Evolutionary conservation across 2,797 vertebrate genomes (phyloP).

Genomic region (Borostomias antarcticus): DNA sequence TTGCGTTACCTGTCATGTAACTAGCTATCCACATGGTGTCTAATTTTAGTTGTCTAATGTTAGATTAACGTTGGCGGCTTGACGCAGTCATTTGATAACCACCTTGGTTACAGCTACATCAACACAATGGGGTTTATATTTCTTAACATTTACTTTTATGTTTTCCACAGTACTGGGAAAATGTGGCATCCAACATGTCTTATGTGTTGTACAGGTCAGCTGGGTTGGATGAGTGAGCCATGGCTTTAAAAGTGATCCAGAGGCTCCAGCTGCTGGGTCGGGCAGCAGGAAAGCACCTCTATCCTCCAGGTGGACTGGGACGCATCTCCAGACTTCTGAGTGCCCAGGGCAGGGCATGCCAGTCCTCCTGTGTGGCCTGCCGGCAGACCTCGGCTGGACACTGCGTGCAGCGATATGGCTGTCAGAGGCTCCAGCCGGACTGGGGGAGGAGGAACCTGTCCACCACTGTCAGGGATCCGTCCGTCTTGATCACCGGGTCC

Average conservation of each 20-base stretch:
- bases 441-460: conserved; percentile 46
- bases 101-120: not conserved
- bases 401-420: conserved; percentile 41
- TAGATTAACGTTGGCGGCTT: too few relatives aligned
- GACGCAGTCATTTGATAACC: not conserved
- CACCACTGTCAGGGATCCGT: conserved; percentile 61
- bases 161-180: too few relatives aligned
- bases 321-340: conserved; percentile 21
- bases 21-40: not conserved
- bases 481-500: conserved; percentile 55
- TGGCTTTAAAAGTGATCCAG: conserved; percentile 67
- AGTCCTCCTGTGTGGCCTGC: conserved; percentile 29
- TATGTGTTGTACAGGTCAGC: not conserved
- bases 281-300: conserved; percentile 24
- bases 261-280: conserved; percentile 46
- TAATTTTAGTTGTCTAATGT: not conserved
- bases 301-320: conserved; percentile 5
- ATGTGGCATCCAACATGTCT: too few relatives aligned
- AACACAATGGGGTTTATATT: too few relatives aligned
- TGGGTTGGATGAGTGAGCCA: conserved; percentile 28
- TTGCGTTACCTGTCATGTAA: too few relatives aligned
- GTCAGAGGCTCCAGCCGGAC: conserved; percentile 26
- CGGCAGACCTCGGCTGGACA: conserved; percentile 36
- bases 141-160: too few relatives aligned
- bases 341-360: conserved; percentile 1